Percentiles rank a stretch among this genome's conserved stretches.
Evolutionary conservation across 2,797 vertebrate genomes (phyloP).

Genomic region (Meda fulgida): DNA sequence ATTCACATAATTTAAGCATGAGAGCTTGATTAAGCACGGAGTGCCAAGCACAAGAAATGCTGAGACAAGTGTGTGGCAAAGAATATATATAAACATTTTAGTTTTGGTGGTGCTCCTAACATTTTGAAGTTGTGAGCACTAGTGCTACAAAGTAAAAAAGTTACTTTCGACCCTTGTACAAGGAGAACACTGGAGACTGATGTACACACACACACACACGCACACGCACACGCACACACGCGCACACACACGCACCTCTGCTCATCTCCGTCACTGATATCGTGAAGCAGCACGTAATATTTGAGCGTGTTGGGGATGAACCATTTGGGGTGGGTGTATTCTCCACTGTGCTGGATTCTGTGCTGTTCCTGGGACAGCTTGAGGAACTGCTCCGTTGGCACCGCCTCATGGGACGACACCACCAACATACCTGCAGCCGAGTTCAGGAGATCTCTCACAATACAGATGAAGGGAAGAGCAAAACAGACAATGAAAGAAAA

Average conservation of each 20-base stretch:
- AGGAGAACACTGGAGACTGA: neutral
- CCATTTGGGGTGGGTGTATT: constrained; percentile 94
- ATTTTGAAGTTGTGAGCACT: too few relatives aligned
- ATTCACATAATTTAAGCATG: too few relatives aligned
- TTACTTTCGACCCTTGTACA: neutral
- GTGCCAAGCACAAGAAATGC: too few relatives aligned
- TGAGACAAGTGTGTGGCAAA: too few relatives aligned
- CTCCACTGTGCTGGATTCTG: constrained; percentile 94
- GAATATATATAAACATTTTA: too few relatives aligned
- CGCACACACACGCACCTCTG: constrained; percentile 83
- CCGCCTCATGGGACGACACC: constrained; percentile 89
- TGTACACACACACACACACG: neutral
- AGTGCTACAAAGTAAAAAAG: too few relatives aligned
- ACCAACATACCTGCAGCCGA: constrained; percentile 88
- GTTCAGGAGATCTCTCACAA: constrained; percentile 63
- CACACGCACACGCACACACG: neutral
- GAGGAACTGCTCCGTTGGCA: constrained; percentile 93
- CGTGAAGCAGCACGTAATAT: constrained; percentile 95
- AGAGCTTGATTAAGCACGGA: too few relatives aligned
- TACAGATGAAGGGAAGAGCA: neutral
- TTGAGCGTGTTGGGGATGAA: constrained; percentile 99
- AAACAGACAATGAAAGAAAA: neutral
- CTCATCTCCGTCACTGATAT: constrained; percentile 90
- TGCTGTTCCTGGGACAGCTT: constrained; percentile 98
- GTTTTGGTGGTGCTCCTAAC: too few relatives aligned